Evolutionary conservation across 2,797 vertebrate genomes (phyloP).

Genomic region (Chloroceryle inda): DNA sequence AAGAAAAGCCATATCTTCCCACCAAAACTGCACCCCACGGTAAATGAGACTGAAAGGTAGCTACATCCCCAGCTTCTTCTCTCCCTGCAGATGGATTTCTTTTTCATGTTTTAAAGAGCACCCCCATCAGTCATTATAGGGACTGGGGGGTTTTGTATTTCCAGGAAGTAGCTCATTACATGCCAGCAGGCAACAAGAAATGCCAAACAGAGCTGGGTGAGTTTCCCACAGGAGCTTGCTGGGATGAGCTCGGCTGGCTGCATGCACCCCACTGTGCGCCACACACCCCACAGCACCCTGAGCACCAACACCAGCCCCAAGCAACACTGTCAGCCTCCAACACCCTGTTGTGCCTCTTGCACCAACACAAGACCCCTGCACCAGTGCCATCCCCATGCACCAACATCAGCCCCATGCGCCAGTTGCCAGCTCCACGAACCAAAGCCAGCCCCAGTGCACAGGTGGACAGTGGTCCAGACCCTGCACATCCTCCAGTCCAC

Average conservation of each 20-base stretch:
- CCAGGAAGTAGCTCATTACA: accelerated
- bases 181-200: accelerated
- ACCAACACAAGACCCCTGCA: not conserved
- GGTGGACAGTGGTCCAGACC: too few relatives aligned
- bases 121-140: not conserved
- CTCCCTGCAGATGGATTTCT: accelerated
- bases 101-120: not conserved
- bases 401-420: not conserved
- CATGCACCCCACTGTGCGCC: not conserved
- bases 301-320: not conserved
- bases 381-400: not conserved
- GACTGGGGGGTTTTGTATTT: not conserved
- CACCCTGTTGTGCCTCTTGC: not conserved
- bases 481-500: accelerated
- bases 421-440: not conserved
- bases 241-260: not conserved
- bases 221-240: not conserved
- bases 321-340: not conserved
- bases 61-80: not conserved
- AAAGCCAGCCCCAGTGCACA: accelerated
- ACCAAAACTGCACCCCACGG: not conserved
- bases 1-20: not conserved
- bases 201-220: not conserved
- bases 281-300: not conserved
- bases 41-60: not conserved